Evolutionary conservation across 2,797 vertebrate genomes (phyloP), one percentile per base, ranked within the genome.

Genomic region (Oceanodroma leucorhoa): DNA sequence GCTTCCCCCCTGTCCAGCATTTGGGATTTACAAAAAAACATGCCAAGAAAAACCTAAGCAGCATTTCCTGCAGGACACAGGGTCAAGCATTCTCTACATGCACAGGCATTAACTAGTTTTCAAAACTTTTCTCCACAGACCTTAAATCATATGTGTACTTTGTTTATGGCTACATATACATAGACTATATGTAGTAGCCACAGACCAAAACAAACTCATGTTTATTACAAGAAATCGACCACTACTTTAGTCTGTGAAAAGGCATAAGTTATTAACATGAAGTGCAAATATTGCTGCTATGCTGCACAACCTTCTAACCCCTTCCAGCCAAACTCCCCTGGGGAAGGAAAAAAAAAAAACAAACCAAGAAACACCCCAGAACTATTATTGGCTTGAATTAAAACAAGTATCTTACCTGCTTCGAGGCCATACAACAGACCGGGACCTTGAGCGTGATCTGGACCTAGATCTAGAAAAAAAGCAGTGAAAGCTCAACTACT

Each of bases 351-450:
- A 19, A 20, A 21, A 10, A 54, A 30, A 8, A 16, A 5, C 17
- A 53, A 53, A 30, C 16, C 14, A 13, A 18, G 86, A 27, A 7
- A 15, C 41, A 14, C 5, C 14, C 8, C 10, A 3, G 7, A 55
- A 9, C 14, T 27, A 9, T 26, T 38, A 24, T 0, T 9, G 6
- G 11, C 20, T 23, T 89, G 27, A 73, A 64, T 50, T 29, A 26
- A 22, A 81, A 30, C 0, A 0, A 57, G 8, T 13, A 50, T 38
- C 89, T 93, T 96, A 98, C 98, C 98, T 98, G 98, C 98, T 98
- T 97, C 98, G 98, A 79, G 98, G 98, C 96, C 93, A 97, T 26
- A 98, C 98, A 66, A 96, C 95, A 87, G 98, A 99, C 10, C 98
- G 97, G 69, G 98, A 98, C 85, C 98, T 97, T 23, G 98, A 97